Evolutionary conservation across 2,113 vertebrate genomes (phyloP), one percentile per base, ranked within the genome.

Genomic region (Caloenas nicobarica): DNA sequence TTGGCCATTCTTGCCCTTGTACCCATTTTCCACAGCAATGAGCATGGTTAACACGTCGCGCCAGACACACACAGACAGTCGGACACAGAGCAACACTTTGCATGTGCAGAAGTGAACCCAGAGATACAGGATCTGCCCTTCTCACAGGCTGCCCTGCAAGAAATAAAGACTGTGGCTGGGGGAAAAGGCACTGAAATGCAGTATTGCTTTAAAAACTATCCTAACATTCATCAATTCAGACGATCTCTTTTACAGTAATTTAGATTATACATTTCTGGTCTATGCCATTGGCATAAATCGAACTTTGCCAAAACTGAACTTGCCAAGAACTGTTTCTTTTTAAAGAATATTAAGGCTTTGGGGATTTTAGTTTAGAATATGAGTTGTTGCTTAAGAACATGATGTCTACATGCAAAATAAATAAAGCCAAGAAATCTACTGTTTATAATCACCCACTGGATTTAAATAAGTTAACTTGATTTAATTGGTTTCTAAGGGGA

Each of bases 401-500:
- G 8, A 79, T 87, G 48, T 36, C 89, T 61, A 44, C n/a, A 46
- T 29, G 77, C 33, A 70, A 51, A 81, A 84, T 65, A 88, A 91
- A 70, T 38, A 71, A 77, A 81, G 31, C 70, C 56, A 54, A 91
- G 64, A 81, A 83, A 88, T 72, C n/a, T 25, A 61, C 53, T 14
- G 23, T 62, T 64, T 81, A 10, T 81, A 86, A 91, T 84, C 56
- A 70, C 31, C 86, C 57, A 50, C 64, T 66, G 62, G 42, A 88
- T 69, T 96, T 68, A 92, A 93, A 78, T 64, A 71, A 83, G 50
- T 73, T 69, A 29, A 79, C 82, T 87, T 68, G 16, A 80, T 91
- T 81, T 87, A 91, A 92, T 89, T 88, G 56, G 73, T 92, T 95
- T 96, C 93, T 91, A 71, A 93, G 88, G 77, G 81, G 88, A 88